Base-by-base conservation (phyloP, 2,888 invertebrate species). In the Meiosimyza platycephala region DNA sequence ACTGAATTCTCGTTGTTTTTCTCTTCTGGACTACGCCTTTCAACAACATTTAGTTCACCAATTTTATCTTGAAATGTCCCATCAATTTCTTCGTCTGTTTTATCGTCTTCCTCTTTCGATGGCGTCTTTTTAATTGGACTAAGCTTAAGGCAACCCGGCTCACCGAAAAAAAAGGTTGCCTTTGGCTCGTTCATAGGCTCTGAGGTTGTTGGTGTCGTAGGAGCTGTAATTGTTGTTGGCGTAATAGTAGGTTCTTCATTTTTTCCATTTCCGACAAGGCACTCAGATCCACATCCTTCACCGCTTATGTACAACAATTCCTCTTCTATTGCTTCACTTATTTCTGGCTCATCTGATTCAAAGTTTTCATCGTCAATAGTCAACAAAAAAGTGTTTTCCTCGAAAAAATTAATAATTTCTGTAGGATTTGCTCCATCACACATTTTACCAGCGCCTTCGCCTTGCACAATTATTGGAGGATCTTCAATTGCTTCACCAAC, bases 291-390 rank as follows among this genome's bases (percentile, higher is more conserved):
- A 78, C 86, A 90, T 55, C 95, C 95, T 80, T 91, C 91, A 4
- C 81, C 79, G n/a, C 66, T 9, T 81, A 95, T 89, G 84, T 89
- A 91, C 88, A 93, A 89, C 0, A 93, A 88, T 1, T 91, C 90
- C 86, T 95, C 95, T 81, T 91, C 92, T 71, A 95, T 92, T 78
- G 90, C 90, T 81, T 94, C 94, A 40, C 93, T 91, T 66, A 93
- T 74, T 22, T 67, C 76, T 0, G 57, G 54, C 18, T 60, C n/a
- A 0, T 28, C 28, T 28, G 0, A n/a, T 60, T 77, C 74, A 6
- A 55, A 16, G 4, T 75, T 73, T 0, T 72, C 52, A 6, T 65
- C 67, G 15, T 62, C 63, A 6, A 28, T 47, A 22, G 48, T 6
- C 28, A 66, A 9, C 59, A 6, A 11, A 15, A 51, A 11, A 57